Conservation (phyloP, 2,797 vertebrate species). For the Silurus lanzhouensis region DNA sequence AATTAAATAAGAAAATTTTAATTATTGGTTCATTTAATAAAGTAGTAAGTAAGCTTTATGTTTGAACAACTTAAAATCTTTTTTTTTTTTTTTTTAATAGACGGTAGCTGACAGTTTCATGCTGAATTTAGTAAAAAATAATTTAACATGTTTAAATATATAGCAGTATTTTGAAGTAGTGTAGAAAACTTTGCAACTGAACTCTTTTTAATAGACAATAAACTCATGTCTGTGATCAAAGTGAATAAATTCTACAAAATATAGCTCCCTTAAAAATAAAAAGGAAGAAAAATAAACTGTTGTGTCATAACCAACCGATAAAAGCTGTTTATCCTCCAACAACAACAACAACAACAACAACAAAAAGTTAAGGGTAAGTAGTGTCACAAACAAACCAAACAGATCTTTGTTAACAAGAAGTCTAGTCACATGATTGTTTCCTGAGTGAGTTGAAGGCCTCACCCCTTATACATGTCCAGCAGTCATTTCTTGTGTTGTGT, state of each 20-base stretch:
- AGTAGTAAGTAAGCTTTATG: neutral
- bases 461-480: conserved; percentile 98
- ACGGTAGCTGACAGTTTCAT: neutral
- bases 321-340: neutral
- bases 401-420: neutral
- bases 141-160: neutral
- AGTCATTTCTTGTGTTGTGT: conserved; percentile 88
- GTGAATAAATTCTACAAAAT: neutral
- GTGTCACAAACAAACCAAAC: neutral
- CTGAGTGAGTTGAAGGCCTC: conserved; percentile 18
- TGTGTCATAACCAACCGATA: neutral
- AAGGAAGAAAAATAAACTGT: too few species aligned
- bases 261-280: neutral
- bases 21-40: neutral
- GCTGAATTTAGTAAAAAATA: neutral
- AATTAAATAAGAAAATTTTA: too few species aligned
- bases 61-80: too few species aligned
- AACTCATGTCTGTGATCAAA: neutral
- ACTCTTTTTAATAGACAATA: too few species aligned
- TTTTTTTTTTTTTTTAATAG: too few species aligned
- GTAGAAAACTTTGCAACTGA: neutral
- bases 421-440: neutral
- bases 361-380: neutral
- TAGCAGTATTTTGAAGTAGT: neutral
- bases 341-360: neutral